Evolutionary conservation across 2,888 invertebrate species (phyloP).

Genomic region (Polyommatus iphigenia): DNA sequence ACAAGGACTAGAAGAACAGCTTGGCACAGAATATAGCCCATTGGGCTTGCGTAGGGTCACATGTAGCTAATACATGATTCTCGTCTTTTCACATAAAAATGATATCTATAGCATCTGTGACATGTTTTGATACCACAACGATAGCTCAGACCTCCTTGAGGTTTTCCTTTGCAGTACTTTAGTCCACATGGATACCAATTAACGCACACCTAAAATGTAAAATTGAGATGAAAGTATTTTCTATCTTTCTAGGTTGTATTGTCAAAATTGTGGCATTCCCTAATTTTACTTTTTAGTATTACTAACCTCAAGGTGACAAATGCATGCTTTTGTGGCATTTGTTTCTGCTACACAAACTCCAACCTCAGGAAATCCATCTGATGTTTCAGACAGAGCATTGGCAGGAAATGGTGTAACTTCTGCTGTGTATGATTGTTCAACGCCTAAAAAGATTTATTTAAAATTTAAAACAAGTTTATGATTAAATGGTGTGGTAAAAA

Average conservation of each 20-base stretch:
- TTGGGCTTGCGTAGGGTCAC: slow-evolving; percentile 59
- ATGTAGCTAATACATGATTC: slow-evolving; percentile 72
- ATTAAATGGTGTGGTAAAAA: too few relatives aligned
- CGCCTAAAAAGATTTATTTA: slow-evolving; percentile 68
- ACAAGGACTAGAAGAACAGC: slow-evolving; percentile 45
- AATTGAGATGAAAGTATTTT: not conserved
- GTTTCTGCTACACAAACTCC: slow-evolving; percentile 84
- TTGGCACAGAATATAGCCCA: slow-evolving; percentile 44
- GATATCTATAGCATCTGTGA: slow-evolving; percentile 92
- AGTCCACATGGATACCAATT: slow-evolving; percentile 98
- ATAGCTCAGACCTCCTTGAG: slow-evolving; percentile 85
- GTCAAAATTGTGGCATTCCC: not conserved
- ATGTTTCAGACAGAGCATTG: slow-evolving; percentile 59
- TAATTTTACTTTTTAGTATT: not conserved
- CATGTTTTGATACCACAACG: slow-evolving; percentile 98
- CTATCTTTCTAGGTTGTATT: not conserved
- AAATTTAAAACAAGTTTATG: too few relatives aligned
- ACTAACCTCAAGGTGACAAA: slow-evolving; percentile 87
- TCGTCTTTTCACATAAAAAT: slow-evolving; percentile 91
- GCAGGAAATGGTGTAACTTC: slow-evolving; percentile 87
- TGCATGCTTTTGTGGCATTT: slow-evolving; percentile 86
- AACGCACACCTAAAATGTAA: slow-evolving; percentile 81
- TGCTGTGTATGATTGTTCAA: slow-evolving; percentile 86
- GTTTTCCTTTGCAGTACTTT: slow-evolving; percentile 94
- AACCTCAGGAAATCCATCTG: slow-evolving; percentile 60